These are phyloP conservation scores for Hiodon tergisus DNA, from an alignment of 2,113 vertebrate genomes.

Conservation along the genomic window DNA sequence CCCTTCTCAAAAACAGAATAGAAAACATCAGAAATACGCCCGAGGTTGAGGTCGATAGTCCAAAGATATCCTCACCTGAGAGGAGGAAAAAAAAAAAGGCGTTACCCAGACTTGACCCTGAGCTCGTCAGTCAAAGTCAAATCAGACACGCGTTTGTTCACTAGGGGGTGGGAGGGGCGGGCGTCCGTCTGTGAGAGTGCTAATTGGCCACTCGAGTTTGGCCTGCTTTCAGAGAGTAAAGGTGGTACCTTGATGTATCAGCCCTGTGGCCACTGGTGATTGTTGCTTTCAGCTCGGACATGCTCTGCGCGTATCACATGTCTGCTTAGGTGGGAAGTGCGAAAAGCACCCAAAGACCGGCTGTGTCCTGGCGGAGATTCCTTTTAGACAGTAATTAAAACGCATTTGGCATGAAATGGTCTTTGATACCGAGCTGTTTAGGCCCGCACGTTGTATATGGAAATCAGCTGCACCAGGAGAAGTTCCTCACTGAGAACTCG, in stretches of 20 bases:
- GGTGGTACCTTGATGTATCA: constrained; percentile 86
- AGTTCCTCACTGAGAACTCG: background rate
- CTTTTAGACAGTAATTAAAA: constrained; percentile 55
- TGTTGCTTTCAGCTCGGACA: constrained; percentile 66
- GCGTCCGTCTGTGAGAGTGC: constrained; percentile 70
- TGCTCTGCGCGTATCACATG: constrained; percentile 71
- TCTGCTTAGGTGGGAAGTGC: constrained; percentile 71
- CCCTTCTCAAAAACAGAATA: background rate
- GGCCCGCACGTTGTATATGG: background rate
- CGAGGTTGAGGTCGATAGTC: no score
- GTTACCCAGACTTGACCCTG: constrained; percentile 21
- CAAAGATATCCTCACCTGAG: constrained; percentile 24
- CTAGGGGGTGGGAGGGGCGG: constrained; percentile 65
- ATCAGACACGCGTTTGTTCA: constrained; percentile 19
- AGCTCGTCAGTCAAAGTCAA: background rate
- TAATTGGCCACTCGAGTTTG: constrained; percentile 84
- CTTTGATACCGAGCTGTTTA: constrained; percentile 20
- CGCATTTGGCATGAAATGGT: constrained; percentile 31
- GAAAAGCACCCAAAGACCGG: constrained; percentile 52
- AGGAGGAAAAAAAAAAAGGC: constrained; percentile 55
- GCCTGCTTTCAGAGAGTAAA: constrained; percentile 73
- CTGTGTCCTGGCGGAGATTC: constrained; percentile 46
- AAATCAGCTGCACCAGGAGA: background rate
- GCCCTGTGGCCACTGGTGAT: constrained; percentile 78
- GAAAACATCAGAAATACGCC: no score